Evolutionary conservation across 2,888 invertebrate genomes (phyloP).

Genomic region (Hirtodrosophila confusa): DNA sequence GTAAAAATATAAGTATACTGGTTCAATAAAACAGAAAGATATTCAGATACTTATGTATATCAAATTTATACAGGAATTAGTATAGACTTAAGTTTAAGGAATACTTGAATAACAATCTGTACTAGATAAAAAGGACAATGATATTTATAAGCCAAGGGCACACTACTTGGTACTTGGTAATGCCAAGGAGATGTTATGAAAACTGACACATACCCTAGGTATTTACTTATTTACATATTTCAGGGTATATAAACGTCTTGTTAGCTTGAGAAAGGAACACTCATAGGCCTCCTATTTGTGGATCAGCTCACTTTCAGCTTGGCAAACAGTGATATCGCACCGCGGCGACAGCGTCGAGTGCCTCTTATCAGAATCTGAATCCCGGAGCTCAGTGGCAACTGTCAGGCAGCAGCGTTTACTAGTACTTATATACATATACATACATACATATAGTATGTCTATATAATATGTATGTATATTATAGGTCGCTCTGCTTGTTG

Average conservation of each 20-base stretch:
- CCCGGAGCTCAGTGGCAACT: conserved; percentile 52
- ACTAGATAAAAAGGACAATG: too few species aligned
- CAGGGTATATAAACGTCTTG: conserved; percentile 5
- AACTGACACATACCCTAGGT: not conserved
- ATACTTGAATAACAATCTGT: too few species aligned
- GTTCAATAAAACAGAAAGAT: too few species aligned
- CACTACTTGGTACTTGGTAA: too few species aligned
- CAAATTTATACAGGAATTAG: too few species aligned
- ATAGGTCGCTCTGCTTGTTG: conserved; percentile 64
- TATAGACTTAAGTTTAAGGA: too few species aligned
- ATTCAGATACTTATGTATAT: too few species aligned
- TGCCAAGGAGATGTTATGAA: too few species aligned
- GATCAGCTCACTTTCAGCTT: conserved; percentile 69
- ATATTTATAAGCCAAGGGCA: too few species aligned
- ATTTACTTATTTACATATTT: not conserved
- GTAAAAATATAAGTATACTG: too few species aligned
- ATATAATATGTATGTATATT: conserved; percentile 20
- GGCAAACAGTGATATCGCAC: conserved; percentile 65
- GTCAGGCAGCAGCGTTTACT: conserved; percentile 5
- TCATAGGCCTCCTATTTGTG: conserved; percentile 49
- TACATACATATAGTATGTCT: conserved; percentile 6
- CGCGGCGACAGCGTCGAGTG: conserved; percentile 37
- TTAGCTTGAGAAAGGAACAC: conserved; percentile 4
- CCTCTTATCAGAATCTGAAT: conserved; percentile 45
- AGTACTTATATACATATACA: conserved; percentile 8